Evolutionary conservation across 2,797 vertebrate genomes (phyloP).

Genomic region (Craterocephalus amniculus): DNA sequence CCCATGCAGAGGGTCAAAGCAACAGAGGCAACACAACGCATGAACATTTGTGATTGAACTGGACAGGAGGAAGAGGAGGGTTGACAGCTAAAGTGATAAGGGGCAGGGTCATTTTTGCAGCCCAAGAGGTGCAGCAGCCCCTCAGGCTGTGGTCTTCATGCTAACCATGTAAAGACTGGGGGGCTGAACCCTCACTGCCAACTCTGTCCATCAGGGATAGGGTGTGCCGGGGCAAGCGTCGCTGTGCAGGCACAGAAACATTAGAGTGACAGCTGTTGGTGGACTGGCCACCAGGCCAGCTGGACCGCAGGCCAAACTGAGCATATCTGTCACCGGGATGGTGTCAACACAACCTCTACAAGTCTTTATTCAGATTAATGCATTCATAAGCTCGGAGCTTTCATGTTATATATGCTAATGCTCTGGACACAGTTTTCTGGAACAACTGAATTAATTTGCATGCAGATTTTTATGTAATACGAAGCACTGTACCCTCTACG

Average conservation of each 20-base stretch:
- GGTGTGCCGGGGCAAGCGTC: constrained; percentile 40
- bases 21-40: constrained; percentile 65
- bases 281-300: constrained; percentile 55
- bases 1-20: constrained; percentile 51
- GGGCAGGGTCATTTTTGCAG: constrained; percentile 62
- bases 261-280: constrained; percentile 77
- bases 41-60: constrained; percentile 66
- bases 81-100: constrained; percentile 67
- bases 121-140: constrained; percentile 63
- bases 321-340: constrained; percentile 66
- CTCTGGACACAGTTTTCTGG: constrained; percentile 34
- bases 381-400: constrained; percentile 59
- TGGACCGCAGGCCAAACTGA: constrained; percentile 55
- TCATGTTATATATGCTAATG: constrained; percentile 65
- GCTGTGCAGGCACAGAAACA: constrained; percentile 47
- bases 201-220: constrained; percentile 61
- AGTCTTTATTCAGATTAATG: constrained; percentile 60
- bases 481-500: constrained; percentile 12
- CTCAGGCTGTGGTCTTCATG: constrained; percentile 35
- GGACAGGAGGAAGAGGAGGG: constrained; percentile 63
- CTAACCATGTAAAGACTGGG: constrained; percentile 48
- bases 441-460: constrained; percentile 67
- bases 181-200: constrained; percentile 52
- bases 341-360: constrained; percentile 56
- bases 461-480: constrained; percentile 53